Percentiles rank a stretch among this genome's conserved stretches.
phyloP scores from a whole-genome alignment of 1,140 invertebrate genomes.

The Eulimnadia texana region DNA sequence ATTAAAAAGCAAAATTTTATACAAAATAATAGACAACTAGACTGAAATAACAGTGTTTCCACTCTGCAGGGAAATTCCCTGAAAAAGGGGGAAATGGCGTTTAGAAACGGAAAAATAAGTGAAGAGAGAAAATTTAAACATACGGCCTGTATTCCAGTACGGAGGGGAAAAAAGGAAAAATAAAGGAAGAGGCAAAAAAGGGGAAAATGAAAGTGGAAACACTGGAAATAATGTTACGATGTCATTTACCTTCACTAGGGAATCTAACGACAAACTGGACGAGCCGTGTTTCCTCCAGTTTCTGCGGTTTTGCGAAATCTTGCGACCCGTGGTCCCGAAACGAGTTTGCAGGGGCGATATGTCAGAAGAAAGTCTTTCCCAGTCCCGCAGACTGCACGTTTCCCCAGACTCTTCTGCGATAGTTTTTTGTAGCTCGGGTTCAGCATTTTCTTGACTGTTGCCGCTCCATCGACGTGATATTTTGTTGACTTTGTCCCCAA shows the following conservation, averaged over 20 bases:
- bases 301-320: background rate
- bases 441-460: constrained; percentile 46
- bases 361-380: constrained; percentile 7
- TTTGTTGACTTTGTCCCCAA: constrained; percentile 48
- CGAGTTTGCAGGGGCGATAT: background rate
- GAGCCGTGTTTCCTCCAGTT: constrained; percentile 8
- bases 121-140: no score
- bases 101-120: no score
- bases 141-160: no score
- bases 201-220: no score
- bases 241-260: background rate
- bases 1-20: background rate
- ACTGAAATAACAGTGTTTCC: no score
- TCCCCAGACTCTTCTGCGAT: constrained; percentile 33
- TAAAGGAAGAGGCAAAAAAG: no score
- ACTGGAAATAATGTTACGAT: no score
- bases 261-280: constrained; percentile 1
- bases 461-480: constrained; percentile 55
- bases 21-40: no score
- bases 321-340: background rate
- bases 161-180: no score
- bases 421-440: constrained; percentile 28
- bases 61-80: no score
- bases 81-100: no score
- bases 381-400: constrained; percentile 15